phyloP scores from a whole-genome alignment of 1,140 invertebrate genomes.

The Ceratosolen fusciceps region DNA sequence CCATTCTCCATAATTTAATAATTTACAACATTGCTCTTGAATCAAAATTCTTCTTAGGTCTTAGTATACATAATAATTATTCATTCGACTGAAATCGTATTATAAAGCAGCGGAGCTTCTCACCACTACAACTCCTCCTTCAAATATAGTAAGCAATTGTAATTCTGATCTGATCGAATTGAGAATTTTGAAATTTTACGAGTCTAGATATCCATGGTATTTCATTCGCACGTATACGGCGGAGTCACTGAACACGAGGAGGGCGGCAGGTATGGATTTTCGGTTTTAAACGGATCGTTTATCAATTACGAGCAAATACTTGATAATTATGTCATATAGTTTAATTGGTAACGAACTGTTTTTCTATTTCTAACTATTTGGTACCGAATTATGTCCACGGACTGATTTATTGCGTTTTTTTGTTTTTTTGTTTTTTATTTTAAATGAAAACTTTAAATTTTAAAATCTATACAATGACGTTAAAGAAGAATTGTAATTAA shows the following conservation, averaged over 20 bases:
- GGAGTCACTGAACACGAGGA: neutral
- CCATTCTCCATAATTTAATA: neutral
- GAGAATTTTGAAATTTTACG: neutral
- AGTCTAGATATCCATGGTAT: neutral
- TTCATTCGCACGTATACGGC: neutral
- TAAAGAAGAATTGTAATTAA: no score
- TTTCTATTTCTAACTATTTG: no score
- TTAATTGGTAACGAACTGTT: no score
- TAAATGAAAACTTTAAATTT: no score
- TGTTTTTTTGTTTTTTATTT: no score
- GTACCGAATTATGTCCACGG: no score
- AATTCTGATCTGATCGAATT: neutral
- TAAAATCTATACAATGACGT: no score
- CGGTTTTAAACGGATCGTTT: neutral
- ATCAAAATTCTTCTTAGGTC: neutral
- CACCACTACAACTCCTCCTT: no score
- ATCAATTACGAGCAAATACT: no score
- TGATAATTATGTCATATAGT: no score
- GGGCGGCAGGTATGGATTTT: neutral
- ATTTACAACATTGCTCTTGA: neutral
- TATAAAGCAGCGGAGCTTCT: neutral
- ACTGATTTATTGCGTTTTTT: no score
- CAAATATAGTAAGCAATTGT: neutral
- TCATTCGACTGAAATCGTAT: neutral
- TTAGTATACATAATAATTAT: neutral